These are phyloP conservation scores for Agrypnus murinus DNA, from an alignment of 2,888 invertebrate genomes.

Conservation along the genomic window DNA sequence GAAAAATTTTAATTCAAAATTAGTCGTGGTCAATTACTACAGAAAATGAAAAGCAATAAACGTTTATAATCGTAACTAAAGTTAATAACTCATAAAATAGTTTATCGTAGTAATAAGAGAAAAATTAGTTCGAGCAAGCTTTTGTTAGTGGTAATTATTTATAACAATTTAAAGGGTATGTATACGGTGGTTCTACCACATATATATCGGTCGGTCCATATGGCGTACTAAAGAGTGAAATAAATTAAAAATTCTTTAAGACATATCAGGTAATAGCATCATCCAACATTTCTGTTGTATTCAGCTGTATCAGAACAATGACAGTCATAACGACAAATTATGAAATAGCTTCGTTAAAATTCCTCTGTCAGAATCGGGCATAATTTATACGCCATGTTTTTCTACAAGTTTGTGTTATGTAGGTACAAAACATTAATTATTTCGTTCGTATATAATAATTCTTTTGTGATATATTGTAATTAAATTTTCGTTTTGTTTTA, in stretches of 20 bases:
- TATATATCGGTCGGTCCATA: conserved; percentile 36
- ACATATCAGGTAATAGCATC: conserved; percentile 47
- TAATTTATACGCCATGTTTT: conserved; percentile 64
- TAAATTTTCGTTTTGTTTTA: conserved; percentile 41
- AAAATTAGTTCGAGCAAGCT: conserved; percentile 2
- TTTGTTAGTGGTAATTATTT: conserved; percentile 27
- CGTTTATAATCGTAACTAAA: neutral
- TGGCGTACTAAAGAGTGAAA: conserved; percentile 35
- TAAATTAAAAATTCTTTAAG: conserved; percentile 46
- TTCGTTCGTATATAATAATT: conserved; percentile 53
- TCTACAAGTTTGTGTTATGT: conserved; percentile 54
- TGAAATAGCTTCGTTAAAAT: conserved; percentile 68
- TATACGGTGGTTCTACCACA: neutral
- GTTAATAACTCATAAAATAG: neutral
- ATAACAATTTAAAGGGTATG: conserved; percentile 26
- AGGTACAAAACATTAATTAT: conserved; percentile 59
- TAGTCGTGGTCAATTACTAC: neutral
- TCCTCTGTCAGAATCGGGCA: conserved; percentile 64
- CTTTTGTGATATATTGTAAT: conserved; percentile 51
- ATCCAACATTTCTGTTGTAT: conserved; percentile 46
- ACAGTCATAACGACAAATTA: conserved; percentile 67
- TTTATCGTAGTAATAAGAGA: neutral
- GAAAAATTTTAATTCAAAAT: neutral
- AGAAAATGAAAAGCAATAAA: neutral
- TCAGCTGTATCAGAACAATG: conserved; percentile 64